Evolutionary conservation across 2,113 vertebrate genomes (phyloP).

Genomic region (Petrocephalus zakoni): DNA sequence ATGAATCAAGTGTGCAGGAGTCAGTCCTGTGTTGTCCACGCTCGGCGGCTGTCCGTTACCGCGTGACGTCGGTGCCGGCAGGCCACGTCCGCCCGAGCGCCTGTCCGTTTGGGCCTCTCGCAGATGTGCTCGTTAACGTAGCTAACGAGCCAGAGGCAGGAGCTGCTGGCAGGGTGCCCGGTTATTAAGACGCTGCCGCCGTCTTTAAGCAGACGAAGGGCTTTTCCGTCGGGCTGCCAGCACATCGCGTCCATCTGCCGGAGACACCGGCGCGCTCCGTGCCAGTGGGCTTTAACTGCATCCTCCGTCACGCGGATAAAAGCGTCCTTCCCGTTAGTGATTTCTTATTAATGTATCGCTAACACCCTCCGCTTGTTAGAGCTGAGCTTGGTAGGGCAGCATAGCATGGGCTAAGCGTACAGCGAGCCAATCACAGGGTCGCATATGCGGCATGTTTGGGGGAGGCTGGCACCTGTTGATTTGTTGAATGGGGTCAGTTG

Average conservation of each 20-base stretch:
- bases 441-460: not conserved
- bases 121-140: not conserved
- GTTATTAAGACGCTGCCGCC: not conserved
- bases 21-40: not conserved
- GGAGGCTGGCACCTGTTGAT: not conserved
- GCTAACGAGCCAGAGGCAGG: not conserved
- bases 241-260: not conserved
- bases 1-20: not conserved
- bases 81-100: not conserved
- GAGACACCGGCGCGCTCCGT: not conserved
- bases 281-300: not conserved
- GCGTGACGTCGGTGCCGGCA: not conserved
- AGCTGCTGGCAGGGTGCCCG: not conserved
- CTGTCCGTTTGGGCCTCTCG: not conserved
- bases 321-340: not conserved
- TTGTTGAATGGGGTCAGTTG: not conserved
- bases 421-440: not conserved
- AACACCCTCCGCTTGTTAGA: not conserved
- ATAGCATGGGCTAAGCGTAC: not conserved
- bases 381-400: no score
- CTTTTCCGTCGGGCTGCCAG: not conserved
- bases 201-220: not conserved
- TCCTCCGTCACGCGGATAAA: not conserved
- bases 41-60: no score
- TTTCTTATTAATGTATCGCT: not conserved